Percentiles rank a stretch among this genome's conserved stretches.
Conservation (phyloP, 2,113 vertebrate genomes). For the Hiodon tergisus region DNA sequence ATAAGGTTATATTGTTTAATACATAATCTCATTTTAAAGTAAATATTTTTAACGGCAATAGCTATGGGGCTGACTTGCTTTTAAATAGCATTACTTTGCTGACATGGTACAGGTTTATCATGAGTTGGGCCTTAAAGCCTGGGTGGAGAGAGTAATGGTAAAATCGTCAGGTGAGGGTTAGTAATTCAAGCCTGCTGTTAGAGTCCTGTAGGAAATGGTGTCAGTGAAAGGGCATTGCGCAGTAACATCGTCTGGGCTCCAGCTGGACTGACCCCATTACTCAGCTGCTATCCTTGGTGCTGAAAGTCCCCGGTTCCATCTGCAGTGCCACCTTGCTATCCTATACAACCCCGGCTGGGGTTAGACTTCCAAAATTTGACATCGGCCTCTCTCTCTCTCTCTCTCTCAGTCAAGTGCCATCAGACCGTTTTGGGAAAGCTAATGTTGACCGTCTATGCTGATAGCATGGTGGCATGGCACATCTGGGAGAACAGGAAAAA, state of each 20-base stretch:
- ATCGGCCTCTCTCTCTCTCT: neutral
- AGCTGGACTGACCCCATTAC: neutral
- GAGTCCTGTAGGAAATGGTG: neutral
- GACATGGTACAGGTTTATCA: neutral
- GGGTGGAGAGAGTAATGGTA: neutral
- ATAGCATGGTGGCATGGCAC: neutral
- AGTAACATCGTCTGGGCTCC: neutral
- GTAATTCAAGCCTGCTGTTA: neutral
- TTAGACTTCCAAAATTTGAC: neutral
- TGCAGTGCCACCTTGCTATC: neutral
- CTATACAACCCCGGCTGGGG: neutral
- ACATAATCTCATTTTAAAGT: no score
- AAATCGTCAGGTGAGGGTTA: neutral
- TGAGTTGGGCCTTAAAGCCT: neutral
- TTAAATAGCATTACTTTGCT: neutral
- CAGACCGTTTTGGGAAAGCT: neutral
- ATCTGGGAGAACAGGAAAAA: neutral
- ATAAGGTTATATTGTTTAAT: no score
- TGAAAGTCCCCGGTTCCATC: neutral
- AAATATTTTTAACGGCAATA: no score
- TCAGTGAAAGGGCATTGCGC: neutral
- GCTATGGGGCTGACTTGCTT: neutral
- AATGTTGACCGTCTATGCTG: neutral
- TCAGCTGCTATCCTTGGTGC: conserved; percentile 6
- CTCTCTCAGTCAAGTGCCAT: neutral